phyloP scores from a whole-genome alignment of 37 sponge, comb jelly and placozoan species.

The Axinella damicornis region DNA sequence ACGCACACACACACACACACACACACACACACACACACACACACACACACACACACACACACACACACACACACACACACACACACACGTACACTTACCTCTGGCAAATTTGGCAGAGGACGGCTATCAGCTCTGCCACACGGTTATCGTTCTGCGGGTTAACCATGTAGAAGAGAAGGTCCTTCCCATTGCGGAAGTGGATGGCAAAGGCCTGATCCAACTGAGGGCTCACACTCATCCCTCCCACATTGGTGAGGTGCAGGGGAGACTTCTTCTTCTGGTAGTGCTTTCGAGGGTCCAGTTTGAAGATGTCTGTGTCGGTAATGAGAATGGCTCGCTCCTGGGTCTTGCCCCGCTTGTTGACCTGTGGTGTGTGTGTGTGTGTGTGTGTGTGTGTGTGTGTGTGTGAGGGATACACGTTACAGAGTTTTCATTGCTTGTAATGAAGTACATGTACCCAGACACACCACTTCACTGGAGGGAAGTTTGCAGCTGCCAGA shows the following conservation, averaged over 20 bases:
- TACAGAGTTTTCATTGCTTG: no score
- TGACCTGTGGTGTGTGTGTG: constrained; percentile 38
- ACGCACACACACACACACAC: constrained; percentile 5
- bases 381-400: constrained; percentile 18
- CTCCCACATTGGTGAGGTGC: constrained; percentile 28
- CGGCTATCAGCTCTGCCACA: constrained; percentile 62
- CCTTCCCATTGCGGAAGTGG: constrained; percentile 54
- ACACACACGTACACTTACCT: constrained; percentile 30
- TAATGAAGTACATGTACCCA: no score
- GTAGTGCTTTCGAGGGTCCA: constrained; percentile 69
- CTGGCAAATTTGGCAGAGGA: constrained; percentile 67
- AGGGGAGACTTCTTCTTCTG: constrained; percentile 69
- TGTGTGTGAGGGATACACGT: constrained; percentile 1
- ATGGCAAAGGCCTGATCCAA: constrained; percentile 62
- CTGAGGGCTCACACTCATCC: constrained; percentile 44
- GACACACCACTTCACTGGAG: no score
- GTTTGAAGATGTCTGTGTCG: constrained; percentile 70
- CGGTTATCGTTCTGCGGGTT: constrained; percentile 50
- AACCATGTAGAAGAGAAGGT: constrained; percentile 59
- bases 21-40: constrained; percentile 20
- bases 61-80: constrained; percentile 12
- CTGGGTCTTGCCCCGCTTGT: constrained; percentile 65
- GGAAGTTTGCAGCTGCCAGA: no score
- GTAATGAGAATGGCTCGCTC: constrained; percentile 59
- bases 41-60: constrained; percentile 17